Evolutionary conservation across 2,888 invertebrate genomes (phyloP), one percentile per base, ranked within the genome.

Genomic region (Laothoe populi): DNA sequence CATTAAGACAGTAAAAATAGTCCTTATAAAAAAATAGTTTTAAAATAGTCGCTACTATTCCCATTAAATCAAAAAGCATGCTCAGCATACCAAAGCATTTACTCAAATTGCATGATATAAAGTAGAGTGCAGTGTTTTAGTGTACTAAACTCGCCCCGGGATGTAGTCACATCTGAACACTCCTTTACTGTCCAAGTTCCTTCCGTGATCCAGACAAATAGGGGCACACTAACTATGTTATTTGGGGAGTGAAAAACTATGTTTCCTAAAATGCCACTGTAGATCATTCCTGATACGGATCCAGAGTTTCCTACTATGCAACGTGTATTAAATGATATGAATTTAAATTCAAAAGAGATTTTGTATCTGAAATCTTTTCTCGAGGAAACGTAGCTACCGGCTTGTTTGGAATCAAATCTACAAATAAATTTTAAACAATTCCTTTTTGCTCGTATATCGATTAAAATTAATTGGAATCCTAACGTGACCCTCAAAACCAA

Each of bases 91-190:
- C 23, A 10, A 24, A 58, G 8, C 49, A 61, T 62, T 69, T 59
- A 68, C 67, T 69, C 65, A 63, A 66, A 59, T 24, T 48, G 16
- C 48, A 49, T 60, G 60, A 49, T 49, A 60, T 60, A 60, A 60
- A 60, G 40, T 60, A 38, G 23, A 53, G 31, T 11, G 48, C 48
- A 46, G 4, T 23, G 46, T 60, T 48, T 48, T 19, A 53, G 53
- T 31, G 35, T 16, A 24, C 26, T 53, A 19, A 53, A 35, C 35
- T 53, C 11, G 31, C 19, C 53, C 35, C 19, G 53, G 31, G 53
- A 35, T 42, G 42, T 49, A 35, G 10, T 16, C 16, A 26, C 49
- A 53, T 53, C 35, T 19, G 35, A 53, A 35, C 31, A 4, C 53
- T 35, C 31, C 53, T 26, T 49, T 35, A 53, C 19, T 31, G 53